These are phyloP conservation scores for Oxygymnocypris stewartii DNA, from an alignment of 2,113 vertebrate genomes.

Conservation along the genomic window DNA sequence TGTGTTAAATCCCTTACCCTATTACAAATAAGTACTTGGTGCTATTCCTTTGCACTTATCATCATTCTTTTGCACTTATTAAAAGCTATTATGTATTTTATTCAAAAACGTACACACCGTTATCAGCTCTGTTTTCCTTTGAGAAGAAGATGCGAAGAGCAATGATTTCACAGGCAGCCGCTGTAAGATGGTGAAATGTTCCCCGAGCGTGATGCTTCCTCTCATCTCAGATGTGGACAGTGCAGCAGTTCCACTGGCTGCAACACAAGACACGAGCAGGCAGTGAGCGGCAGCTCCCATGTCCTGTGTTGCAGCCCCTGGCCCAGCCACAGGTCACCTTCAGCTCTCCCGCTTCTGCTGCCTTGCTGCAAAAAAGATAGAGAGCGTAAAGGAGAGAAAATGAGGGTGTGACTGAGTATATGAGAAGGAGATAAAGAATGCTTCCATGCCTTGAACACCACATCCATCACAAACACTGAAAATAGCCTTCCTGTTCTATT, in stretches of 20 bases:
- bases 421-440: constrained; percentile 4
- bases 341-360: constrained; percentile 46
- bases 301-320: constrained; percentile 84
- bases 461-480: constrained; percentile 70
- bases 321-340: constrained; percentile 74
- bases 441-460: constrained; percentile 49
- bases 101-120: background rate
- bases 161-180: too few relatives aligned
- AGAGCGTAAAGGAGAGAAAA: too few relatives aligned
- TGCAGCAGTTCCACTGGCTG: constrained; percentile 78
- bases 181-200: background rate
- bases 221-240: constrained; percentile 42
- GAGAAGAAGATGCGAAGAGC: too few relatives aligned
- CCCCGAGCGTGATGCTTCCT: background rate
- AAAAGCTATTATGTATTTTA: constrained; percentile 25
- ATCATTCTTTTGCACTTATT: background rate
- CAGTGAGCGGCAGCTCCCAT: constrained; percentile 75
- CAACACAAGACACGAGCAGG: constrained; percentile 85
- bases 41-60: background rate
- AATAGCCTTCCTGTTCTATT: constrained; percentile 65
- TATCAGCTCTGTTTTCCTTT: background rate
- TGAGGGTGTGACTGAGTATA: background rate
- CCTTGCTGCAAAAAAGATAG: constrained; percentile 56
- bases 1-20: background rate
- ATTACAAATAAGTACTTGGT: background rate